These are phyloP conservation scores for Enteromius viviparus DNA, from an alignment of 2,797 vertebrate species.

Conservation along the genomic window DNA sequence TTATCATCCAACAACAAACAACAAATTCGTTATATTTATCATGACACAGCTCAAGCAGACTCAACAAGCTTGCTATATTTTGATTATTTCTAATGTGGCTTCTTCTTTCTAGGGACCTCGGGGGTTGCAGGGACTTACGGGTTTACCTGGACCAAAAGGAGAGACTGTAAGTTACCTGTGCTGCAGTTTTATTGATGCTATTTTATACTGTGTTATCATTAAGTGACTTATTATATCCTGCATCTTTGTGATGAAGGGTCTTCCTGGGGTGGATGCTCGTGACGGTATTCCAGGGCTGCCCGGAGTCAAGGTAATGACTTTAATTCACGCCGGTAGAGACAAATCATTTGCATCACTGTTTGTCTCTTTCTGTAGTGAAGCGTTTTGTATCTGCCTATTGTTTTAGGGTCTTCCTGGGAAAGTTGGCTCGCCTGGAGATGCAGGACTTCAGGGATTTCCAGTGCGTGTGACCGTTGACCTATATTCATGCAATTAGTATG, in stretches of 20 bases:
- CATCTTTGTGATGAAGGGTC: slow-evolving; percentile 76
- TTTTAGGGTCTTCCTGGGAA: slow-evolving; percentile 90
- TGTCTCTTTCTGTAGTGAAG: slow-evolving; percentile 17
- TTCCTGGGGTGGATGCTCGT: slow-evolving; percentile 86
- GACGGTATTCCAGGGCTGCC: slow-evolving; percentile 95
- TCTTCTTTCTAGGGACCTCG: slow-evolving; percentile 76
- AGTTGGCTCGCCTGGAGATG: slow-evolving; percentile 88
- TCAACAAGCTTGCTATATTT: background rate
- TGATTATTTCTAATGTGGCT: background rate
- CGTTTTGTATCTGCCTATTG: background rate
- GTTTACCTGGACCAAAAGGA: slow-evolving; percentile 90
- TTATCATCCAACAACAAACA: slow-evolving; percentile 21
- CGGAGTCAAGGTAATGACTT: slow-evolving; percentile 81
- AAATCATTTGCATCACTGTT: background rate
- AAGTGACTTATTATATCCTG: background rate
- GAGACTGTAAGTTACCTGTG: slow-evolving; percentile 80
- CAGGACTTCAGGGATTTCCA: slow-evolving; percentile 87
- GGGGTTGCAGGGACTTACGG: slow-evolving; percentile 86
- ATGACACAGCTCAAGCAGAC: background rate
- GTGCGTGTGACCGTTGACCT: slow-evolving; percentile 77
- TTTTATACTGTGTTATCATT: background rate
- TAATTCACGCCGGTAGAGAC: background rate
- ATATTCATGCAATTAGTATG: background rate
- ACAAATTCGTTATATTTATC: slow-evolving; percentile 1
- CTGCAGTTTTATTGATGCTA: background rate